Base-by-base conservation (phyloP, 2,113 vertebrate species). In the Campylorhamphus procurvoides region DNA sequence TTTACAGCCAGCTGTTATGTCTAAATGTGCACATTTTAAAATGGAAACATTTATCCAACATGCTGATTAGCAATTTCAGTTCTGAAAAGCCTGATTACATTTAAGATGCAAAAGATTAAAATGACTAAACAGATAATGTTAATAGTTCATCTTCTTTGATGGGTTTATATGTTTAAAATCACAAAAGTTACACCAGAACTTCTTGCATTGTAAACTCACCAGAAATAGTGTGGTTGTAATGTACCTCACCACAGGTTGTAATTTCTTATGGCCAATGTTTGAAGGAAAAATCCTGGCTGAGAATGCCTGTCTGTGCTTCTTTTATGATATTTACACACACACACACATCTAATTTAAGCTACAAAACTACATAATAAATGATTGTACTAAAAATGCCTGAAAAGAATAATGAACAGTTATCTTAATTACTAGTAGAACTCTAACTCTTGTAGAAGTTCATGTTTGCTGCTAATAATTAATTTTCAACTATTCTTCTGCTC, bases 91-190 rank as follows among this genome's bases (percentile, higher is more conserved):
- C 96, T 96, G 87, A 97, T 97, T 97, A 96, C 96, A 94, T 97
- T 97, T 97, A 97, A 98, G 97, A 97, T 97, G 97, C 89, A 95
- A 97, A 97, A 97, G 96, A 98, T 97, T 98, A 98, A 97, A 98
- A 97, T 97, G 97, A 96, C 96, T 96, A 94, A 97, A 94, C 80
- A 96, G 96, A 97, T 98, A 92, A 97, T 95, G 92, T 97, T 97
- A 98, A 98, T 96, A 97, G 96, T 97, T 98, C 94, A 94, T 98
- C 97, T 97, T 97, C 81, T 88, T 97, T 97, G 95, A 96, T 96
- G 94, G 83, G 95, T 97, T 97, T 97, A 89, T 96, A 90, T 92
- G 95, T 96, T 96, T 93, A 92, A 97, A 97, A 94, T 95, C 49
- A 28, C 85, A 75, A 88, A 69, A 95, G 91, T 96, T 94, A 64